phyloP scores from a whole-genome alignment of 2,888 invertebrate genomes.

The Eugnorisma glareosa region DNA sequence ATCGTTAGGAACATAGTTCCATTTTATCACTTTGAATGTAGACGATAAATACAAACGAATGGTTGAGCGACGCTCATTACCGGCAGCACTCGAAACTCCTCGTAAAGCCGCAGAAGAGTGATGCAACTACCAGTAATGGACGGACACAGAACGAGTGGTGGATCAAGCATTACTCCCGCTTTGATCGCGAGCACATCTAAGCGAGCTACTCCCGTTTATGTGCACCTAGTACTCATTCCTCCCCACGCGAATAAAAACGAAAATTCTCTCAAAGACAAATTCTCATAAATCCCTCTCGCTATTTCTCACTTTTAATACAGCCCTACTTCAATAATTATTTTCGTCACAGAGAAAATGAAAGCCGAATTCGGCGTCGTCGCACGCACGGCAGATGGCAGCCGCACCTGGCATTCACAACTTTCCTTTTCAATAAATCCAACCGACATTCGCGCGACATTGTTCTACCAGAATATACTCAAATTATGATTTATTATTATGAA shows the following conservation, averaged over 20 bases:
- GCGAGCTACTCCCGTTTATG: conserved; percentile 60
- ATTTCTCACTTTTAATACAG: conserved; percentile 69
- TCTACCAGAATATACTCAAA: conserved; percentile 67
- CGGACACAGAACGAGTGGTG: conserved; percentile 67
- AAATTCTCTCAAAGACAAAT: conserved; percentile 66
- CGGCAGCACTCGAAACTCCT: conserved; percentile 67
- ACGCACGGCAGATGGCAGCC: conserved; percentile 75
- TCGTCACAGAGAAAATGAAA: conserved; percentile 73
- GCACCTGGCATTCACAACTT: conserved; percentile 81
- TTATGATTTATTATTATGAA: conserved; percentile 68
- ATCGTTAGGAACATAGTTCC: conserved; percentile 64
- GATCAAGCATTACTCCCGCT: conserved; percentile 73
- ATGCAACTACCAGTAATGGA: conserved; percentile 66
- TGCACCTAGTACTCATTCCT: conserved; percentile 44
- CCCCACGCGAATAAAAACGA: conserved; percentile 60
- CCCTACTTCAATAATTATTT: conserved; percentile 75
- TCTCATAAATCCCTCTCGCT: conserved; percentile 59
- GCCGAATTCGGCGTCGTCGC: conserved; percentile 67
- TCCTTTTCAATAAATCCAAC: conserved; percentile 83
- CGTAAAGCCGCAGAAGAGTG: conserved; percentile 70
- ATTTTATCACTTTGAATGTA: conserved; percentile 66
- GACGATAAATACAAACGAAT: conserved; percentile 67
- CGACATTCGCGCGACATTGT: conserved; percentile 67
- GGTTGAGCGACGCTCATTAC: conserved; percentile 71
- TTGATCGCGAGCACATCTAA: conserved; percentile 68